Evolutionary conservation across 1,140 invertebrate genomes (phyloP).

Genomic region (Acromyrmex heyeri): DNA sequence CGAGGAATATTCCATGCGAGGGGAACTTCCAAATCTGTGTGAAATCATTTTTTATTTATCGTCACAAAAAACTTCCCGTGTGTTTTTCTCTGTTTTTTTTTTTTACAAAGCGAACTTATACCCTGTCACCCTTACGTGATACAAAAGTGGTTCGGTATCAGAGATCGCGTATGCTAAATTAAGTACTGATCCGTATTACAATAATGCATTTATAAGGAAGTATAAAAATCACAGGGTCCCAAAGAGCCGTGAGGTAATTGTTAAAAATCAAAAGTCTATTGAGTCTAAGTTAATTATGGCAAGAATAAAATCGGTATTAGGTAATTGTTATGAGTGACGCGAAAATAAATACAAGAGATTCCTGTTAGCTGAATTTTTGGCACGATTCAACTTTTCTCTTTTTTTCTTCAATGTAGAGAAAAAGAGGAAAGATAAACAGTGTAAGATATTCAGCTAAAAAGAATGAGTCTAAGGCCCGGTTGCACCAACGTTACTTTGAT

Average conservation of each 20-base stretch:
- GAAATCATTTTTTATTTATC: conserved; percentile 52
- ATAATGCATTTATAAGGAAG: conserved; percentile 32
- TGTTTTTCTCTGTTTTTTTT: conserved; percentile 8
- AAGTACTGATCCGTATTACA: conserved; percentile 18
- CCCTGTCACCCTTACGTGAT: conserved; percentile 49
- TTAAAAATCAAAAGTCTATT: conserved; percentile 16
- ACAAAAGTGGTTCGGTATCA: conserved; percentile 26
- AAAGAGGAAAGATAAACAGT: too few species aligned
- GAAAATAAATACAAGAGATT: not conserved
- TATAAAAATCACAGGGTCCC: conserved; percentile 49
- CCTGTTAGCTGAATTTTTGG: too few species aligned
- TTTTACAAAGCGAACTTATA: conserved; percentile 29
- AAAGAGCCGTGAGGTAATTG: conserved; percentile 19
- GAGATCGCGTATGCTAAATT: conserved; percentile 31
- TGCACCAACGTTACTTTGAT: too few species aligned
- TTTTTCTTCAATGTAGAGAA: too few species aligned
- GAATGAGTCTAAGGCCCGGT: too few species aligned
- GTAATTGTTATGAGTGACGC: not conserved
- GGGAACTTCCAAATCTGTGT: conserved; percentile 67
- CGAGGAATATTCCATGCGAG: conserved; percentile 73
- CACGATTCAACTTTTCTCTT: too few species aligned
- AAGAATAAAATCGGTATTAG: conserved; percentile 21
- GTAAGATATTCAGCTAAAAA: too few species aligned
- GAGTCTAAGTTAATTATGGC: conserved; percentile 11
- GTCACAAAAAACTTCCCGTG: not conserved